Evolutionary conservation across 2,888 invertebrate species (phyloP).

Genomic region (Leuctra nigra): DNA sequence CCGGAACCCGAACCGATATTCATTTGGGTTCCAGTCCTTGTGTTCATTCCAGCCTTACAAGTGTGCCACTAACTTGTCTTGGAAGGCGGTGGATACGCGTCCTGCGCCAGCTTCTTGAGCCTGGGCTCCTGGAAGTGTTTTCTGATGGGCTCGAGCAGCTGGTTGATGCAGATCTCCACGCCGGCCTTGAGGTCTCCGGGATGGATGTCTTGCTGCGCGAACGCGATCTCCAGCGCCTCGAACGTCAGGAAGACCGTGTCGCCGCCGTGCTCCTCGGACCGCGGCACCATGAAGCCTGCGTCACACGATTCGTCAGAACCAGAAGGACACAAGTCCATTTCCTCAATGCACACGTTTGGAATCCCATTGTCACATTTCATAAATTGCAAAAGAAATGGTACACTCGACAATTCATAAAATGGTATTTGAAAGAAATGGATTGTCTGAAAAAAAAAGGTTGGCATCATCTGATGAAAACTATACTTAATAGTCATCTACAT

Average conservation of each 20-base stretch:
- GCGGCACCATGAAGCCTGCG: conserved; percentile 60
- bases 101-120: conserved; percentile 66
- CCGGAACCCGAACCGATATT: no score
- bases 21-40: neutral
- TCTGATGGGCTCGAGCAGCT: conserved; percentile 80
- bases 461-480: no score
- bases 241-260: conserved; percentile 62
- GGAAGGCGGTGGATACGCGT: conserved; percentile 75
- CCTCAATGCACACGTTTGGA: no score
- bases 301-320: no score
- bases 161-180: conserved; percentile 79
- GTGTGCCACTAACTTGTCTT: conserved; percentile 48
- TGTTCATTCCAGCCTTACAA: neutral
- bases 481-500: no score
- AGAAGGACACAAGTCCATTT: no score
- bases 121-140: conserved; percentile 74
- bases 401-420: no score
- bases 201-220: conserved; percentile 76
- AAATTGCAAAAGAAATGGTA: no score
- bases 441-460: no score
- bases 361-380: no score
- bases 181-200: conserved; percentile 89
- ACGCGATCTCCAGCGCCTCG: conserved; percentile 73
- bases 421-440: no score
- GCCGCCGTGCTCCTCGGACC: conserved; percentile 73